A percentile compares a stretch with the other conserved stretches of the same genome.
Conservation (phyloP, 2,797 vertebrate species). For the Crax fasciolata region DNA sequence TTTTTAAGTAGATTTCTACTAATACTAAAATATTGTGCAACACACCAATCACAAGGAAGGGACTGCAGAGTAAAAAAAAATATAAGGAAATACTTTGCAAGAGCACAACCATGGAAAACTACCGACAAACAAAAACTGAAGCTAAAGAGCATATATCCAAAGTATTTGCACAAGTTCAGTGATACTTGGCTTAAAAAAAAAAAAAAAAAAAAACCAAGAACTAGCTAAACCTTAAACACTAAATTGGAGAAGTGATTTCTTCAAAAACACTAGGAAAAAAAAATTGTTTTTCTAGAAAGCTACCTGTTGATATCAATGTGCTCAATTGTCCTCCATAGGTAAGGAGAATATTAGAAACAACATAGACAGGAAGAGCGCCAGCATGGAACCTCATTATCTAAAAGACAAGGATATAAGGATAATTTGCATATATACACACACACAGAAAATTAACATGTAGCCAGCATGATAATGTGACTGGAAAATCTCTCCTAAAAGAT, state of each 20-base stretch:
- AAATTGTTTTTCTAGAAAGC: not conserved
- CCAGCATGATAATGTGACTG: not conserved
- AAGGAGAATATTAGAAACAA: conserved; percentile 90
- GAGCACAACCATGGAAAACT: not conserved
- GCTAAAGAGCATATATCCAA: not conserved
- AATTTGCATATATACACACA: not conserved
- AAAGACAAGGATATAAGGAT: conserved; percentile 44
- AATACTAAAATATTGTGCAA: not conserved
- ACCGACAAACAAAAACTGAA: not conserved
- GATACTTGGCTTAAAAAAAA: not conserved
- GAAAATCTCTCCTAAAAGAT: not conserved
- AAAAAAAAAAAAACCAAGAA: not conserved
- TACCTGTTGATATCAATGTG: conserved; percentile 85
- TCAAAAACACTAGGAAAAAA: not conserved
- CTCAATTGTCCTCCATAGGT: conserved; percentile 90
- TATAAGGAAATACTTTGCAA: not conserved
- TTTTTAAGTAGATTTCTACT: not conserved
- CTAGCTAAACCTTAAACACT: not conserved
- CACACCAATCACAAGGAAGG: not conserved
- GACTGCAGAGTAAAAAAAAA: not conserved
- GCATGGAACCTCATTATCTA: conserved; percentile 94
- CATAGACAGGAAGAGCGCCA: conserved; percentile 90
- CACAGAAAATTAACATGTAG: not conserved
- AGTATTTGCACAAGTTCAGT: not conserved
- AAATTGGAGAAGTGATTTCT: not conserved